Percentiles rank a stretch among this genome's conserved stretches.
These are phyloP conservation scores for Brachyhypopomus gauderio DNA, from an alignment of 2,113 vertebrate genomes.

Conservation along the genomic window DNA sequence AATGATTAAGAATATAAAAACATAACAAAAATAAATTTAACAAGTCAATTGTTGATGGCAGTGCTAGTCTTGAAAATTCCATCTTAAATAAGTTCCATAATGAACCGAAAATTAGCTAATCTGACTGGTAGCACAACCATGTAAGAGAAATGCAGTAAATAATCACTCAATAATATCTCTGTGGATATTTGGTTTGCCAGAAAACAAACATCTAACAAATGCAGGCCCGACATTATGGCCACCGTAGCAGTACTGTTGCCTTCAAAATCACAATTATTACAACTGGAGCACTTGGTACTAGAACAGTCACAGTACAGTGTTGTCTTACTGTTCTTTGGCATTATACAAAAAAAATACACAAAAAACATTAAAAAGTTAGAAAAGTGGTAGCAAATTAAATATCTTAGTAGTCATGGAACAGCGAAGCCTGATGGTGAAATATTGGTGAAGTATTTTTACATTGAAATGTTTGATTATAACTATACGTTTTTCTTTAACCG, in stretches of 20 bases:
- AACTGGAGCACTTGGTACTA: not conserved
- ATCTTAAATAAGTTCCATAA: not conserved
- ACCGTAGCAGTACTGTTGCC: not conserved
- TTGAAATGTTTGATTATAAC: constrained; percentile 4
- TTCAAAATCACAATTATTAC: not conserved
- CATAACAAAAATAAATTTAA: too few relatives aligned
- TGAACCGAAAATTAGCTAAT: not conserved
- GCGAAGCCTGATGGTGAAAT: not conserved
- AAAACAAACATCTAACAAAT: too few relatives aligned
- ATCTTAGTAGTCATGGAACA: constrained; percentile 36
- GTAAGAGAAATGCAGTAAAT: not conserved
- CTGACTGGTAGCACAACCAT: not conserved
- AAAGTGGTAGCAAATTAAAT: not conserved
- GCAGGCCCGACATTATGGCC: not conserved
- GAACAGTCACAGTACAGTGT: constrained; percentile 37
- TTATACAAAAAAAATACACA: constrained; percentile 35
- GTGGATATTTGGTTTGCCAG: not conserved
- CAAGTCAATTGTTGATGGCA: too few relatives aligned
- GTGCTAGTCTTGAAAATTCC: not conserved
- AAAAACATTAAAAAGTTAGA: constrained; percentile 38
- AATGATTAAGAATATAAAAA: too few relatives aligned
- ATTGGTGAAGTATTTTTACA: constrained; percentile 44
- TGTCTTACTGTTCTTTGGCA: constrained; percentile 71
- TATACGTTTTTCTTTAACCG: constrained; percentile 58
- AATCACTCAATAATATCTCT: not conserved